Evolutionary conservation across 2,113 vertebrate genomes (phyloP).

Genomic region (Xiphophorus maculatus): DNA sequence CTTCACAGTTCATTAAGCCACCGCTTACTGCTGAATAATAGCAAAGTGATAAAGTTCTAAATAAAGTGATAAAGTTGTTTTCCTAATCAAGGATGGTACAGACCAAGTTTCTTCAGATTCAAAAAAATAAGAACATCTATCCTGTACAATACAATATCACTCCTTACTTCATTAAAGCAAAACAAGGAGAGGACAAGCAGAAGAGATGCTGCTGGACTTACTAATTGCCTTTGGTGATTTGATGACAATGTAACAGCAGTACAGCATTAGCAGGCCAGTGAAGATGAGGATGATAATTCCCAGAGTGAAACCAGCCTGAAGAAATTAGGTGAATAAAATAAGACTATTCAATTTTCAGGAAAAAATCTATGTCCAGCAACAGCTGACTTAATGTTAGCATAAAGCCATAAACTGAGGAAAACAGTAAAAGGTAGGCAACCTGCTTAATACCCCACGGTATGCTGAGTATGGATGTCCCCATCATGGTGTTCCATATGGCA

Average conservation of each 20-base stretch:
- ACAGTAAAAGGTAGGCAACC: conserved; percentile 75
- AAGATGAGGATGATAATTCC: conserved; percentile 88
- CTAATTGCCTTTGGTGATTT: conserved; percentile 89
- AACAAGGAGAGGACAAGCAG: background rate
- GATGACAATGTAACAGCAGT: conserved; percentile 93
- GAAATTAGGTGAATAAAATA: conserved; percentile 26
- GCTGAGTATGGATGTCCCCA: conserved; percentile 98
- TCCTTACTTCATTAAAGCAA: too few relatives aligned
- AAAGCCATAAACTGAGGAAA: background rate
- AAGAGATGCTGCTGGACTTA: conserved; percentile 73
- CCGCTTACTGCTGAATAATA: too few relatives aligned
- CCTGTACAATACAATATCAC: too few relatives aligned
- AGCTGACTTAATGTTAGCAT: too few relatives aligned
- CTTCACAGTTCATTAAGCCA: too few relatives aligned
- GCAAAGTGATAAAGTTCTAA: too few relatives aligned
- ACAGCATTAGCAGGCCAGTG: conserved; percentile 91
- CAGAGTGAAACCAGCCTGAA: conserved; percentile 93
- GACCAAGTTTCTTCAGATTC: too few relatives aligned
- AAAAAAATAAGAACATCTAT: too few relatives aligned
- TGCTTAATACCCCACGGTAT: conserved; percentile 99
- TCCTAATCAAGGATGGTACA: too few relatives aligned
- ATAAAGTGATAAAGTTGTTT: too few relatives aligned
- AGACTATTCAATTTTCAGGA: background rate
- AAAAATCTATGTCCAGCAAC: too few relatives aligned
- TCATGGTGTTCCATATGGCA: conserved; percentile 99